These are phyloP conservation scores for Papilio polytes DNA, from an alignment of 1,140 invertebrate genomes.

Conservation along the genomic window DNA sequence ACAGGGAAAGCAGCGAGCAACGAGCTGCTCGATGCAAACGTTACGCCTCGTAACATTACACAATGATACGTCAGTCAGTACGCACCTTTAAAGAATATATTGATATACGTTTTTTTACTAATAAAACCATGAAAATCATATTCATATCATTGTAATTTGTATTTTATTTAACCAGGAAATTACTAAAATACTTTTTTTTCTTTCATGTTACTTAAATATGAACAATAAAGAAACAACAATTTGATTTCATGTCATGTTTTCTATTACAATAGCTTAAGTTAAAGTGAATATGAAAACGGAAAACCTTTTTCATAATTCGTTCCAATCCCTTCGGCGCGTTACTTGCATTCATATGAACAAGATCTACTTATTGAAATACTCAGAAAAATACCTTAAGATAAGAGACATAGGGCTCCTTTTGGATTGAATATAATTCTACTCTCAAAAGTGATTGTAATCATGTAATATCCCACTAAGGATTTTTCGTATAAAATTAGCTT, in stretches of 20 bases:
- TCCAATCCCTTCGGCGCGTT: conserved; percentile 7
- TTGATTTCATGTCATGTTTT: not conserved
- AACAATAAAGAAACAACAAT: not conserved
- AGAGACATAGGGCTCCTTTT: not conserved
- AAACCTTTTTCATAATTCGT: conserved; percentile 15
- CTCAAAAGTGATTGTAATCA: not conserved
- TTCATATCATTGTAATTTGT: too few species aligned
- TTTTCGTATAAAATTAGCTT: not conserved
- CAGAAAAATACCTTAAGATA: not conserved
- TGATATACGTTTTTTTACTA: too few species aligned
- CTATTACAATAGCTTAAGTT: conserved; percentile 14
- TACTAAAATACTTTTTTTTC: not conserved
- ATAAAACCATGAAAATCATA: too few species aligned
- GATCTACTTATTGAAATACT: not conserved
- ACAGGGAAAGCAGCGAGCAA: too few species aligned
- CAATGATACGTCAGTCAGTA: too few species aligned
- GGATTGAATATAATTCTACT: not conserved
- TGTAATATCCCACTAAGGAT: not conserved
- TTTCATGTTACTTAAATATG: not conserved
- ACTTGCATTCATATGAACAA: conserved; percentile 11
- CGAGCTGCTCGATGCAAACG: too few species aligned
- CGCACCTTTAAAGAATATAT: too few species aligned
- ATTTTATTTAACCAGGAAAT: too few species aligned
- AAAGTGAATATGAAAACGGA: conserved; percentile 14
- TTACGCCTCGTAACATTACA: too few species aligned